Base-by-base conservation (phyloP, 2,888 invertebrate genomes). In the Trichogramma dendrolimi region DNA sequence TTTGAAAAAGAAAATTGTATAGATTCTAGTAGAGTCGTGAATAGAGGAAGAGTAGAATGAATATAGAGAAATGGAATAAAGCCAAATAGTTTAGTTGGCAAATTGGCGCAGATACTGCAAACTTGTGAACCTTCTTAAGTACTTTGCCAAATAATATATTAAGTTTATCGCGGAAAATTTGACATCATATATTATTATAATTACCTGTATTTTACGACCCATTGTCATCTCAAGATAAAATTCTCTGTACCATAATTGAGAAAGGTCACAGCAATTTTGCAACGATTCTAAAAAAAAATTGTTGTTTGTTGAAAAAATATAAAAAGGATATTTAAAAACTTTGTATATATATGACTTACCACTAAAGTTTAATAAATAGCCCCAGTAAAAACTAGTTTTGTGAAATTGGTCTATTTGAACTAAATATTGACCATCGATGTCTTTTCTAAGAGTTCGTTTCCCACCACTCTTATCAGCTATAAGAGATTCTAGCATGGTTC, bases 191-290 rank as follows among this genome's bases (percentile, higher is more conserved):
- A 52, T 57, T 55, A 38, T 8, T 58, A 64, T 51, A 68, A 83
- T 84, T 80, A 92, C 92, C 81, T 93, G 94, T 67, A 99, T 97
- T 80, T 96, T 89, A 67, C 94, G 87, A 0, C 98, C 98, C 96
- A 98, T 98, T 0, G 98, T 98, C 96, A 99, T 97, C 81, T 99
- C 98, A 49, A 99, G 81, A 79, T 97, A 99, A 81, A 99, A 99
- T 80, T 99, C 98, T 52, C 98, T 83, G 81, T 98, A 99, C 98
- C 98, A 99, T 49, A 99, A 81, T 77, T 99, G 98, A 0, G 97
- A 97, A 6, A 99, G 82, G 77, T 99, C 98, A 78, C 97, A 97
- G 80, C 97, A 96, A 72, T 93, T 91, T 74, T 93, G 91, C 53
- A 99, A 81, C 0, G 94, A 93, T 79, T 96, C 95, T 80, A 80